Percentiles rank a stretch among this genome's conserved stretches.
Conservation (phyloP, 1,140 invertebrate genomes). For the Phenacoccus solenopsis region DNA sequence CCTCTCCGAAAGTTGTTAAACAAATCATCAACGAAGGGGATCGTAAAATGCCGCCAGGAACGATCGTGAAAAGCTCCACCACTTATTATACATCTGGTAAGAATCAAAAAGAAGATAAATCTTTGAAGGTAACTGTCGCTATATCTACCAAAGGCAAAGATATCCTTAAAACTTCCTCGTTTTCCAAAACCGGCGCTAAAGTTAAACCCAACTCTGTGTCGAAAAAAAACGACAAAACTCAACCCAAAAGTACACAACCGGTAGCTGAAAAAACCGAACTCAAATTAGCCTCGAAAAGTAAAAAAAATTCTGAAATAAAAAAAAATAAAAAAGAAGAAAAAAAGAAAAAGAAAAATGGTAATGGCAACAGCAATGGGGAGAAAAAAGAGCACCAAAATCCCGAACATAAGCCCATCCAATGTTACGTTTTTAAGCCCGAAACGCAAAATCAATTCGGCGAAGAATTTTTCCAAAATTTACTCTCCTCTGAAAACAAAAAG, state of each 20-base stretch:
- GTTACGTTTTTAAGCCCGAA: slow-evolving; percentile 32
- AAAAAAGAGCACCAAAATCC: slow-evolving; percentile 46
- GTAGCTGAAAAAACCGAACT: neutral
- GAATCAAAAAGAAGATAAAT: slow-evolving; percentile 36
- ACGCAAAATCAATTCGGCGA: slow-evolving; percentile 16
- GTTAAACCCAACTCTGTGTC: slow-evolving; percentile 20
- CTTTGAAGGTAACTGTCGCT: slow-evolving; percentile 35
- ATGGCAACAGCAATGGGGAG: too few relatives aligned
- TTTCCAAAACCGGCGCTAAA: slow-evolving; percentile 14
- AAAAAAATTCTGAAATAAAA: neutral
- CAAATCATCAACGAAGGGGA: neutral
- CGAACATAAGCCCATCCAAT: slow-evolving; percentile 29
- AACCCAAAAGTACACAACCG: neutral
- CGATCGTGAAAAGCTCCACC: slow-evolving; percentile 34
- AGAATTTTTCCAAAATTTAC: slow-evolving; percentile 20
- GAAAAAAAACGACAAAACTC: slow-evolving; percentile 26
- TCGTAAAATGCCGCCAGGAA: slow-evolving; percentile 8
- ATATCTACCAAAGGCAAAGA: slow-evolving; percentile 39
- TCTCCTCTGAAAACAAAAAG: neutral
- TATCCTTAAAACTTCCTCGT: slow-evolving; percentile 30
- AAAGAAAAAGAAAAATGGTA: slow-evolving; percentile 18
- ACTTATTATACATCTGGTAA: slow-evolving; percentile 33
- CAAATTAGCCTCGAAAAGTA: neutral
- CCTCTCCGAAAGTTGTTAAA: neutral
- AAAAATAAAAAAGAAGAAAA: slow-evolving; percentile 14